phyloP scores from a whole-genome alignment of 2,797 vertebrate genomes.

The Percopsis omiscomaycus region DNA sequence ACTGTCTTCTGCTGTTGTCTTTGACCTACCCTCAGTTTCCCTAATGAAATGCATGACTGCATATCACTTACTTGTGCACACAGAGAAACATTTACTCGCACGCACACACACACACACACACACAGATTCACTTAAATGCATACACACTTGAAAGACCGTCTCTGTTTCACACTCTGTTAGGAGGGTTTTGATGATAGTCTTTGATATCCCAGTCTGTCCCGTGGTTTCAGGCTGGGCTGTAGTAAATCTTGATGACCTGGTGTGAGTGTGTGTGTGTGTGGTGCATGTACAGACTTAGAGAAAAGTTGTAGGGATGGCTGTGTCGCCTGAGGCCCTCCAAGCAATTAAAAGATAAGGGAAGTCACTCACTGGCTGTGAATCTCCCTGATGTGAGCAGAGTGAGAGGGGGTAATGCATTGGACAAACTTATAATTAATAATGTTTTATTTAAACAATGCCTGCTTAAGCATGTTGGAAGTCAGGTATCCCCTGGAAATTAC shows the following conservation, averaged over 20 bases:
- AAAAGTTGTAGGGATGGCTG: constrained; percentile 34
- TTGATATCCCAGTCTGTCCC: constrained; percentile 40
- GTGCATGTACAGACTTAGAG: constrained; percentile 33
- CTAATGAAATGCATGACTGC: constrained; percentile 11
- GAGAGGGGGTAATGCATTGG: constrained; percentile 36
- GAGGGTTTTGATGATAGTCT: constrained; percentile 37
- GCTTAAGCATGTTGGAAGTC: background rate
- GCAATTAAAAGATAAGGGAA: constrained; percentile 73
- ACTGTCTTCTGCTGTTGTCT: constrained; percentile 29
- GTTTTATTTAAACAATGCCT: too few species aligned
- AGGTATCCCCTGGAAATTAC: background rate
- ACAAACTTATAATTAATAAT: constrained; percentile 23
- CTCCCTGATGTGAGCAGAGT: constrained; percentile 46
- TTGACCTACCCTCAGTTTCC: background rate
- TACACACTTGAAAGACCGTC: constrained; percentile 16
- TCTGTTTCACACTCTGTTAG: constrained; percentile 26
- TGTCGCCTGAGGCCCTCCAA: constrained; percentile 55
- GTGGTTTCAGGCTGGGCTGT: constrained; percentile 33
- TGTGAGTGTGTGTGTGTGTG: background rate
- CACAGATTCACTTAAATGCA: constrained; percentile 14
- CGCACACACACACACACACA: constrained; percentile 22
- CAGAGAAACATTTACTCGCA: background rate
- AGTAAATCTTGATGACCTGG: constrained; percentile 37
- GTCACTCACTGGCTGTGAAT: constrained; percentile 46
- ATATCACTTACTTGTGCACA: constrained; percentile 5